Base-by-base conservation (phyloP, 2,888 invertebrate genomes). In the Chrysomela aeneicollis region DNA sequence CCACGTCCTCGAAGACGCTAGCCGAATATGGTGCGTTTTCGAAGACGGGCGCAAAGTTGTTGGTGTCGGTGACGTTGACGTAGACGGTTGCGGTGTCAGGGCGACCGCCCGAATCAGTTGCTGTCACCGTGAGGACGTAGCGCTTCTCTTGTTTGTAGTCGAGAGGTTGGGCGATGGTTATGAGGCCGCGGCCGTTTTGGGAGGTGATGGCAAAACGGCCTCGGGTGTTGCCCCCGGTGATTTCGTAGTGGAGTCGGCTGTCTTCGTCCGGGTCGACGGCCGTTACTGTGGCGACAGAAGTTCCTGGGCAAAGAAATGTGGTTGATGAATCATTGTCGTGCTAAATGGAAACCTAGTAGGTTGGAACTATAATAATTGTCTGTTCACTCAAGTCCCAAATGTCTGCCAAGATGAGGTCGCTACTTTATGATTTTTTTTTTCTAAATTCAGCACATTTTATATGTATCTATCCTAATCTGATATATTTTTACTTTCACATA, bases 211-310 rank as follows among this genome's bases (percentile, higher is more conserved):
- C 92, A 83, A 97, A 98, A 15, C 94, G 86, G 9, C 93, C 93
- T 46, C 94, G 86, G 0, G 91, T 91, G 77, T 94, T 95, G 1
- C 94, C 94, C 1, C 91, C 92, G 0, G 91, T 91, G 37, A 94
- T 89, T 79, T 94, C 94, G 79, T 94, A 95, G 80, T 94, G 94
- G 19, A 95, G 83, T 64, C 87, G 83, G 8, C 83, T 82, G 76
- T 95, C 95, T 82, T 95, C 95, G 83, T 97, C 97, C 0, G 92
- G 92, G 81, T 97, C 96, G 0, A 92, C 90, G 0, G 96, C 97
- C 0, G 92, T 92, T 1, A 97, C 93, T 0, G 93, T 92, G 2
- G 93, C 90, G 0, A 98, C 94, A 0, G 94, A 93, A 0, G 95
- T 95, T 0, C 96, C 66, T 67, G 5, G 32, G 54, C 17, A 12